Conservation (phyloP, 2,888 invertebrate genomes). For the Diadegma fenestrale region DNA sequence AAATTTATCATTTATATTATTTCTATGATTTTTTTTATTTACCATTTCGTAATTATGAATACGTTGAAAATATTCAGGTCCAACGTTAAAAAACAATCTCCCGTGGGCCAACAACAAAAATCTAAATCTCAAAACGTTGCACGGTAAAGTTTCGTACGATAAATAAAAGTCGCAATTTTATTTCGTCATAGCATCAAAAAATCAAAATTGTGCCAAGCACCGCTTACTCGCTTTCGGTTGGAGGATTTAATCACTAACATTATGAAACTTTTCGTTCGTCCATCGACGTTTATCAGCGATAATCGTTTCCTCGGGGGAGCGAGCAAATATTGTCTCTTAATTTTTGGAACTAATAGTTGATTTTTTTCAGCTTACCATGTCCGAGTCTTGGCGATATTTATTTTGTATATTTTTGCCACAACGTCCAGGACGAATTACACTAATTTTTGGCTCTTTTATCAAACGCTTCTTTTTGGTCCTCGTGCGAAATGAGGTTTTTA, state of each 20-base stretch:
- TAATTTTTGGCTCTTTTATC: background rate
- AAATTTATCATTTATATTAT: background rate
- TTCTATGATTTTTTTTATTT: background rate
- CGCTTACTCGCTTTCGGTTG: conserved; percentile 39
- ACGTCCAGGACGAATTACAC: background rate
- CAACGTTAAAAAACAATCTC: conserved; percentile 72
- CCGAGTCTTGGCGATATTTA: background rate
- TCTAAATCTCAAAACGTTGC: conserved; percentile 73
- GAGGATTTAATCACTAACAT: background rate
- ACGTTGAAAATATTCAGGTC: conserved; percentile 72
- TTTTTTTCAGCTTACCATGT: background rate
- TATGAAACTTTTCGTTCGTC: background rate
- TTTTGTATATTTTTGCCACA: background rate
- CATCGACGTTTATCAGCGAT: background rate
- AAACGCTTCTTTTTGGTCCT: background rate
- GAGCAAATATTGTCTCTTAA: background rate
- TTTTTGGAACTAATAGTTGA: background rate
- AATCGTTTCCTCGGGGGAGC: background rate
- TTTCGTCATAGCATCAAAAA: conserved; percentile 14
- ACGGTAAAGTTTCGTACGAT: conserved; percentile 74
- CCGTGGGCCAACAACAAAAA: conserved; percentile 73
- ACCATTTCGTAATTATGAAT: conserved; percentile 31
- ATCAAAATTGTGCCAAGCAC: conserved; percentile 58
- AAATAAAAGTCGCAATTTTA: conserved; percentile 46
- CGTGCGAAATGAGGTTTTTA: background rate